Conservation (phyloP, 2,113 vertebrate genomes). For the Gadus macrocephalus region DNA sequence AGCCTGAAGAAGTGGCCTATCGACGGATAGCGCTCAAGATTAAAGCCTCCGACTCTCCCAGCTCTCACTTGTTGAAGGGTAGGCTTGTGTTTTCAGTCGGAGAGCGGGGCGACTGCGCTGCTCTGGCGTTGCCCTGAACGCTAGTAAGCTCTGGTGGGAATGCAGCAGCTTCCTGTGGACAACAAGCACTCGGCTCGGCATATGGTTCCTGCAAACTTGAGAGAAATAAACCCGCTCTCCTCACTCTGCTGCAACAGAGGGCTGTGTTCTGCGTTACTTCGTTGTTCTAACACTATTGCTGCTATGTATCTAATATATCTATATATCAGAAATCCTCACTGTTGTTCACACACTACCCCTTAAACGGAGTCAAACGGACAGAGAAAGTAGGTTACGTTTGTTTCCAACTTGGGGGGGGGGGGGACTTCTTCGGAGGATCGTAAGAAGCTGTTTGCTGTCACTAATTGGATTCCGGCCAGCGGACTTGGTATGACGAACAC, state of each 20-base stretch:
- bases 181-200: conserved; percentile 34
- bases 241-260: conserved; percentile 14
- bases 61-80: conserved; percentile 3
- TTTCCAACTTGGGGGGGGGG: too few relatives aligned
- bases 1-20: conserved; percentile 19
- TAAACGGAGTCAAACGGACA: neutral
- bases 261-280: neutral
- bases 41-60: conserved; percentile 1
- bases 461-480: conserved; percentile 62
- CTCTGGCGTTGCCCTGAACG: conserved; percentile 36
- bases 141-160: conserved; percentile 56
- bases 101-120: conserved; percentile 7
- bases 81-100: conserved; percentile 29
- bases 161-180: conserved; percentile 58
- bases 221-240: conserved; percentile 49
- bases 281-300: too few relatives aligned
- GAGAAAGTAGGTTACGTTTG: neutral
- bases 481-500: conserved; percentile 44
- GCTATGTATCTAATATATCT: too few relatives aligned
- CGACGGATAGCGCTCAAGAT: conserved; percentile 30
- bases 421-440: conserved; percentile 10
- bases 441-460: conserved; percentile 8
- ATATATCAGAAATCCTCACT: neutral
- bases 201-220: conserved; percentile 45
- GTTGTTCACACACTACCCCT: too few relatives aligned